Conservation (phyloP, 2,888 invertebrate genomes). For the Plemyria rubiginata region DNA sequence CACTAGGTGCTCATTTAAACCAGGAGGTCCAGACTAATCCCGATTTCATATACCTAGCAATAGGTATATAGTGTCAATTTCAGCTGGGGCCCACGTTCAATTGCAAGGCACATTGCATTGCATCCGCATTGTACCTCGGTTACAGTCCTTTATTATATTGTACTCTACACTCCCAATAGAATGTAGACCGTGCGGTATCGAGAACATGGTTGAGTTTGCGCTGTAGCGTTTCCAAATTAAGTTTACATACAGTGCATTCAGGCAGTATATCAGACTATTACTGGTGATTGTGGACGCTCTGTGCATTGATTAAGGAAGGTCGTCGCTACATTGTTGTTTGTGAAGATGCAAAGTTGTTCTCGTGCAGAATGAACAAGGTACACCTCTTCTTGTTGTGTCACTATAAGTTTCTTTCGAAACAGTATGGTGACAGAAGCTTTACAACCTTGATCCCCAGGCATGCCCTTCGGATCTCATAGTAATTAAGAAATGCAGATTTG, state of each 20-base stretch:
- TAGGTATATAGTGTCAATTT: constrained; percentile 31
- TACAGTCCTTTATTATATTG: constrained; percentile 39
- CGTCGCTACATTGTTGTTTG: constrained; percentile 56
- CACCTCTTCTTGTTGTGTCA: background rate
- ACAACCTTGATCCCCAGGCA: no score
- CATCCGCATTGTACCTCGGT: constrained; percentile 61
- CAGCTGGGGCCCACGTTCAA: constrained; percentile 63
- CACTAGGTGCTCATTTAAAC: background rate
- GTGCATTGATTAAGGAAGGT: constrained; percentile 75
- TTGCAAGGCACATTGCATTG: constrained; percentile 64
- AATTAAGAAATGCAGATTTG: no score
- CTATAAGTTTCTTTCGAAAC: no score
- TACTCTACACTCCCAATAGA: constrained; percentile 7
- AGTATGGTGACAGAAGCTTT: no score
- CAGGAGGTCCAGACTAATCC: constrained; percentile 28
- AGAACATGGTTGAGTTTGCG: background rate
- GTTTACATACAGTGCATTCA: constrained; percentile 50
- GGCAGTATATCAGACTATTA: constrained; percentile 73
- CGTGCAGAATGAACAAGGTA: constrained; percentile 9
- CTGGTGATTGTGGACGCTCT: constrained; percentile 71
- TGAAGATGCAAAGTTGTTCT: constrained; percentile 22
- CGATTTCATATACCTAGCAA: constrained; percentile 22
- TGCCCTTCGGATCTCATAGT: no score
- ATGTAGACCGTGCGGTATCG: constrained; percentile 7
- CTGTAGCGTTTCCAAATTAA: constrained; percentile 29